Evolutionary conservation across 2,888 invertebrate species (phyloP).

Genomic region (Leptogaster cylindrica): DNA sequence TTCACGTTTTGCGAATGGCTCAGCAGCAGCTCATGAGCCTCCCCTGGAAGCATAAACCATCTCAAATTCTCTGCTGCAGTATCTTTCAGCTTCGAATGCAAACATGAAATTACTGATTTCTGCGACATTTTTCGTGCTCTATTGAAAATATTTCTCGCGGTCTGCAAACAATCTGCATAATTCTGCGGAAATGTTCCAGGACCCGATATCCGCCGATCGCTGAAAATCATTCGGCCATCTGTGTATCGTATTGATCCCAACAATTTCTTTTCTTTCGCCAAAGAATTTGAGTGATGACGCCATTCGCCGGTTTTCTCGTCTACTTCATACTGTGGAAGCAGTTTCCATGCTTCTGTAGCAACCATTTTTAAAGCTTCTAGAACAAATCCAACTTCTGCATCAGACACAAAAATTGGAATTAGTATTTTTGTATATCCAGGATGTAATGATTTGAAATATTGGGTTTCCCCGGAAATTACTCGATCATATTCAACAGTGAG

Average conservation of each 20-base stretch:
- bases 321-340: constrained; percentile 85
- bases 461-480: constrained; percentile 63
- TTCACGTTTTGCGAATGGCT: constrained; percentile 79
- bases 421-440: constrained; percentile 88
- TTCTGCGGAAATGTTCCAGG: constrained; percentile 77
- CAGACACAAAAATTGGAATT: constrained; percentile 83
- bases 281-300: constrained; percentile 81
- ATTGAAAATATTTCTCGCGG: constrained; percentile 78
- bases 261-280: constrained; percentile 83
- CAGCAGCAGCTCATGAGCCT: constrained; percentile 78
- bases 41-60: constrained; percentile 90
- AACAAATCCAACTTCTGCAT: constrained; percentile 79
- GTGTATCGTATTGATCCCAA: constrained; percentile 77
- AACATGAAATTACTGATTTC: constrained; percentile 72
- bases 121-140: constrained; percentile 78
- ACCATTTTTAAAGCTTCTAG: constrained; percentile 86
- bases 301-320: constrained; percentile 89
- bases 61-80: constrained; percentile 68
- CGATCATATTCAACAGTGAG: constrained; percentile 78
- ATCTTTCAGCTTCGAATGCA: constrained; percentile 42
- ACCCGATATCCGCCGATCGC: constrained; percentile 74
- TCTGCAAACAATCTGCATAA: constrained; percentile 77
- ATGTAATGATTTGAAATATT: constrained; percentile 71
- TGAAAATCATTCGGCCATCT: constrained; percentile 76
- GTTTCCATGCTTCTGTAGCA: constrained; percentile 87